phyloP scores from a whole-genome alignment of 1,140 invertebrate genomes.

The Ladona fulva region DNA sequence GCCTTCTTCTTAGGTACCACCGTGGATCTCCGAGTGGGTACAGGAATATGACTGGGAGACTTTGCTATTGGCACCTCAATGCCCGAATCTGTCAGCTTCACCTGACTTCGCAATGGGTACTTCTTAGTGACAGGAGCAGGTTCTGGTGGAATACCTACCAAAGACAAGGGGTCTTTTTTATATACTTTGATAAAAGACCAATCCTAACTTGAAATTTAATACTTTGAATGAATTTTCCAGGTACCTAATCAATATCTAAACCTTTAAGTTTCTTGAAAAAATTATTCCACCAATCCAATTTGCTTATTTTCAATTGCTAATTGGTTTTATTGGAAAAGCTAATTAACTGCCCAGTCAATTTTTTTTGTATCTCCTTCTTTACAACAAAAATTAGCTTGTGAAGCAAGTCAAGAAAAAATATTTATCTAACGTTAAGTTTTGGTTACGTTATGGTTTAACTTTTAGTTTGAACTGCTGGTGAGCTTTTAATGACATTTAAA shows the following conservation, averaged over 20 bases:
- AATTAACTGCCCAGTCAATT: too few species aligned
- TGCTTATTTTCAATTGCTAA: too few species aligned
- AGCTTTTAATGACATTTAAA: too few species aligned
- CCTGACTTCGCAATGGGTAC: slow-evolving; percentile 23
- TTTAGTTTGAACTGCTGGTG: too few species aligned
- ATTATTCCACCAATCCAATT: too few species aligned
- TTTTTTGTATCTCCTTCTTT: too few species aligned
- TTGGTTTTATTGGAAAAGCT: too few species aligned
- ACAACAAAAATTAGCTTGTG: too few species aligned
- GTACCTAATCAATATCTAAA: background rate
- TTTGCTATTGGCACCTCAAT: slow-evolving; percentile 5
- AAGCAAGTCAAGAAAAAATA: too few species aligned
- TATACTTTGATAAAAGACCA: background rate
- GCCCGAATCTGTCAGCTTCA: slow-evolving; percentile 14
- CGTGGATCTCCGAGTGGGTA: background rate
- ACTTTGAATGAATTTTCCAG: background rate
- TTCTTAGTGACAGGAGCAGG: slow-evolving; percentile 16
- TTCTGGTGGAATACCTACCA: slow-evolving; percentile 8
- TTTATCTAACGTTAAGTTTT: too few species aligned
- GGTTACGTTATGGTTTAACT: too few species aligned
- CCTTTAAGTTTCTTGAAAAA: too few species aligned
- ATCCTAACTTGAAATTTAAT: background rate
- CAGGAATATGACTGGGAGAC: background rate
- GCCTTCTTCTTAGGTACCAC: slow-evolving; percentile 24
- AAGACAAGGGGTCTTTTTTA: background rate